phyloP scores from a whole-genome alignment of 2,888 invertebrate genomes.

The Fragum sueziense region DNA sequence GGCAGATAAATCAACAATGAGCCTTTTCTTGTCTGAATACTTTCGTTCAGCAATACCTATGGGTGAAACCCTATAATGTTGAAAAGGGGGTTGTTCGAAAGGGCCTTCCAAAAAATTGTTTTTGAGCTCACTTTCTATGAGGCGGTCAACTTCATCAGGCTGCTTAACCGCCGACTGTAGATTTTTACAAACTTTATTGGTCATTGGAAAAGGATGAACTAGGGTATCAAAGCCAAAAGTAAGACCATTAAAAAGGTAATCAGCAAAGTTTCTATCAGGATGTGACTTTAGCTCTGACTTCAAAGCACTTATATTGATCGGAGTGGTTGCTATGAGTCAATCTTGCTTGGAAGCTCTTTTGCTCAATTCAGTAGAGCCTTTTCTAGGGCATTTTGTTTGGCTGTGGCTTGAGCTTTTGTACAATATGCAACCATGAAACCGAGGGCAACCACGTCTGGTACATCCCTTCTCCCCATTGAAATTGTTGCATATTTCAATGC shows the following conservation, averaged over 20 bases:
- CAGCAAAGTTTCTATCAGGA: too few relatives aligned
- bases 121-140: constrained; percentile 44
- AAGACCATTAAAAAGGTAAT: too few relatives aligned
- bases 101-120: constrained; percentile 55
- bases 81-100: constrained; percentile 36
- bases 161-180: constrained; percentile 42
- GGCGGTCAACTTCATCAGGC: constrained; percentile 22
- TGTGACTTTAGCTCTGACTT: constrained; percentile 4
- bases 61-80: constrained; percentile 42
- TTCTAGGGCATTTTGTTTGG: too few relatives aligned
- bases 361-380: too few relatives aligned
- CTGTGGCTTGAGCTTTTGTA: too few relatives aligned
- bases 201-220: too few relatives aligned
- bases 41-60: constrained; percentile 50
- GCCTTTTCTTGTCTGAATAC: constrained; percentile 51
- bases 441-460: background rate
- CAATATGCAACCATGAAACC: too few relatives aligned
- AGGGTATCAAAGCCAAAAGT: too few relatives aligned
- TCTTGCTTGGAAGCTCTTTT: too few relatives aligned
- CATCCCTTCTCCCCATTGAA: background rate
- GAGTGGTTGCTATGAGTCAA: too few relatives aligned
- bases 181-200: constrained; percentile 54
- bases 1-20: constrained; percentile 57
- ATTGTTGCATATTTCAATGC: too few relatives aligned
- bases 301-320: background rate